Percentiles rank a stretch among this genome's conserved stretches.
Conservation (phyloP, 2,113 vertebrate genomes). For the Nerophis ophidion region DNA sequence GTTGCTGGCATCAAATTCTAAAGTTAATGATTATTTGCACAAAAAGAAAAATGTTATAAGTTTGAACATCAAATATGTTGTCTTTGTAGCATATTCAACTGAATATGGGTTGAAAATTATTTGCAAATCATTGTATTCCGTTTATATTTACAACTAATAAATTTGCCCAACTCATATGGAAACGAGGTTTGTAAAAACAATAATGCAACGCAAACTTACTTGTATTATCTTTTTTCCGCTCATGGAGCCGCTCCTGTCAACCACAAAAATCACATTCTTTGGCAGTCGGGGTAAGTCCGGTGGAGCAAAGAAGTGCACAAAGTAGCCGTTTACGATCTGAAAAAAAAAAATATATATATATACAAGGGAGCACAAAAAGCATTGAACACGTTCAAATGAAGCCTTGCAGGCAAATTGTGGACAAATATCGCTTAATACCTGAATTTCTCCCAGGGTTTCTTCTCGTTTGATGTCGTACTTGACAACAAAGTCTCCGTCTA, state of each 20-base stretch:
- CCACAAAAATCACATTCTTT: slow-evolving; percentile 72
- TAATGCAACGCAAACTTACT: slow-evolving; percentile 42
- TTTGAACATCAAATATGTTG: too few relatives aligned
- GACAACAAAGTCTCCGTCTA: slow-evolving; percentile 81
- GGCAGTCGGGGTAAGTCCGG: slow-evolving; percentile 51
- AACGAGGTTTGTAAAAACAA: too few relatives aligned
- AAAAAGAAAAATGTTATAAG: too few relatives aligned
- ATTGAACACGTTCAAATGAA: not conserved
- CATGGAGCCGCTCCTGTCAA: slow-evolving; percentile 72
- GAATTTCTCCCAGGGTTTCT: slow-evolving; percentile 68
- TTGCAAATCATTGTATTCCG: too few relatives aligned
- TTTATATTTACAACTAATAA: too few relatives aligned
- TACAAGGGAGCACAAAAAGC: not conserved
- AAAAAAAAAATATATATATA: too few relatives aligned
- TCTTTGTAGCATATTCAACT: too few relatives aligned
- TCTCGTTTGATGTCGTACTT: slow-evolving; percentile 81
- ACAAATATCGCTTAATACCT: slow-evolving; percentile 60
- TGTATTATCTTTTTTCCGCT: slow-evolving; percentile 39
- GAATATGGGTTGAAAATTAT: too few relatives aligned
- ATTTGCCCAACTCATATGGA: too few relatives aligned
- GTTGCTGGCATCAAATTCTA: too few relatives aligned
- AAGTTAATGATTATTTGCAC: too few relatives aligned
- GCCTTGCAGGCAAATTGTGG: not conserved
- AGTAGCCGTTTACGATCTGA: slow-evolving; percentile 74
- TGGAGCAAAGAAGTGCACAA: slow-evolving; percentile 76